Evolutionary conservation across 2,888 invertebrate genomes (phyloP), one percentile per base, ranked within the genome.

Genomic region (Automeris io): DNA sequence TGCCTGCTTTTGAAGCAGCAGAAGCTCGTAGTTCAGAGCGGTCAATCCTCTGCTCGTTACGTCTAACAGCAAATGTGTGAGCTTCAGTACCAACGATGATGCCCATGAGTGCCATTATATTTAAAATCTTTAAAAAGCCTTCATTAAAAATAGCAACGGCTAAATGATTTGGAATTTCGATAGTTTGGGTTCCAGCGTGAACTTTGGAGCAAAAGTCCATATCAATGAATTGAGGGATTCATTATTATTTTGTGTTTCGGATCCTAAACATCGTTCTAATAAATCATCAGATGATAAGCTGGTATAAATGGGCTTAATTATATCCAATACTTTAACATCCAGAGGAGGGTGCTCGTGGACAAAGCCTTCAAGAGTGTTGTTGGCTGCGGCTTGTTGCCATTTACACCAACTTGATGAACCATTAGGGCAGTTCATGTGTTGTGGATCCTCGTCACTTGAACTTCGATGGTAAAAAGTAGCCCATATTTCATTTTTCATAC

Each of bases 251-350:
- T 18, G 19, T 18, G 13, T 34, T 34, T 34, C 23, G 23, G 34
- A 34, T 4, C 22, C 22, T 11, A 22, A 34, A 34, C 34, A 34
- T 34, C 34, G 22, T 9, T 34, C 9, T 34, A 34, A 34, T 22
- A 22, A 34, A 34, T 34, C 34, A 34, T 34, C 22, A 34, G 34
- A 34, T 12, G 34, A 34, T 34, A 34, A 34, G 34, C 34, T 34
- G 5, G 23, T 34, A 34, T 34, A 34, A 35, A 22, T 35, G 35
- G 24, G 25, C 13, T 21, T 16, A 13, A 35, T 35, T 35, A 23
- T 4, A 12, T 7, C 12, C 33, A 33, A 33, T 33, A 33, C 33
- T 33, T 33, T 33, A 8, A 5, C n/a, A 33, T 18, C 33, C 33
- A 33, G 33, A 19, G 33, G 33, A 19, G 33, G 33, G 21, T 33